phyloP scores from a whole-genome alignment of 1,140 invertebrate species.

The Drosophila pectinifera region DNA sequence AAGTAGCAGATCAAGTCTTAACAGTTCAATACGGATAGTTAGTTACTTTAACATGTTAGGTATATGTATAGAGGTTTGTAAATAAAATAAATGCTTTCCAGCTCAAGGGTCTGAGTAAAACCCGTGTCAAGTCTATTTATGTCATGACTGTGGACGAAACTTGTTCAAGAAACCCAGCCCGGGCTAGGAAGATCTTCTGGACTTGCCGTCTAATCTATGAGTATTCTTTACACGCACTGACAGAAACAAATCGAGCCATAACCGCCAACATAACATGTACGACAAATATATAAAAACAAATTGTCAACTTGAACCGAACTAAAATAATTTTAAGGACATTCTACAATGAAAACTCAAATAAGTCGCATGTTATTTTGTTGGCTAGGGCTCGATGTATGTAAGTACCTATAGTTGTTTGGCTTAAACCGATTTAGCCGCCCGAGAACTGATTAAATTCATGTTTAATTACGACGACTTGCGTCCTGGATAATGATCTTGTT shows the following conservation, averaged over 20 bases:
- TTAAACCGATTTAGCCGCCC: background rate
- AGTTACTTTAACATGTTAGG: constrained; percentile 33
- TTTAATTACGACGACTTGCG: constrained; percentile 76
- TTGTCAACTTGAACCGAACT: no score
- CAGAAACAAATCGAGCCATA: constrained; percentile 4
- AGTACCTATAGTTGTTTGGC: no score
- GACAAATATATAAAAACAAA: background rate
- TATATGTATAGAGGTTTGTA: constrained; percentile 27
- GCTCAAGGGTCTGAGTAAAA: constrained; percentile 38
- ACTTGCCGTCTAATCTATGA: constrained; percentile 8
- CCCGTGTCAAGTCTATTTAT: constrained; percentile 54
- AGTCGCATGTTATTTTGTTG: background rate
- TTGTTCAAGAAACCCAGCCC: constrained; percentile 25
- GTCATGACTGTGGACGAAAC: constrained; percentile 56
- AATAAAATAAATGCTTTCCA: constrained; percentile 56
- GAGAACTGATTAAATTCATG: constrained; percentile 53
- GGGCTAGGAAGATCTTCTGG: background rate
- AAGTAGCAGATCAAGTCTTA: constrained; percentile 56
- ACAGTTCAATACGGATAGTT: constrained; percentile 25
- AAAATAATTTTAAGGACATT: no score
- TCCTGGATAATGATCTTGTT: constrained; percentile 92
- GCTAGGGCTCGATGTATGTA: background rate
- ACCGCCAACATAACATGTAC: background rate
- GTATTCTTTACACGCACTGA: constrained; percentile 4
- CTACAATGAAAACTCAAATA: no score